Percentiles rank a stretch among this genome's conserved stretches.
Evolutionary conservation across 2,888 invertebrate species (phyloP).

Genomic region (Tinea pellionella): DNA sequence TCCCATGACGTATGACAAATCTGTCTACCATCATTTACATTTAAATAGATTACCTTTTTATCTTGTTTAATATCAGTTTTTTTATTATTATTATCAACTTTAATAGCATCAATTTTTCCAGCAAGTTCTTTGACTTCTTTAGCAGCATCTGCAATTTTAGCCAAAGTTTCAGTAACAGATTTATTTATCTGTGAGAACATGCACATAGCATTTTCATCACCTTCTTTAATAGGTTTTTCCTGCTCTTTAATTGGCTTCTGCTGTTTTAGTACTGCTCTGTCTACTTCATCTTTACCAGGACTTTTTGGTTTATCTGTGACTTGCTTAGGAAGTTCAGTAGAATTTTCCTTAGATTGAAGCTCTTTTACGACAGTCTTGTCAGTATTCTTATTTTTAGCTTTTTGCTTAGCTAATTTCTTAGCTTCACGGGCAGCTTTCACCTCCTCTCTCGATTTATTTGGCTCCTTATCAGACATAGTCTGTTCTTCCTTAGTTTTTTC

Average conservation of each 20-base stretch:
- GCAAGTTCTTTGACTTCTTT: slow-evolving; percentile 51
- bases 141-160: slow-evolving; percentile 48
- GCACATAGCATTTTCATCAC: slow-evolving; percentile 14
- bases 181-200: slow-evolving; percentile 35
- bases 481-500: background rate
- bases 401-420: slow-evolving; percentile 50
- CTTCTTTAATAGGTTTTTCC: slow-evolving; percentile 22
- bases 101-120: slow-evolving; percentile 46
- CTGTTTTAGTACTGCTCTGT: slow-evolving; percentile 28
- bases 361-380: slow-evolving; percentile 4
- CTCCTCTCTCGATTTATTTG: slow-evolving; percentile 37
- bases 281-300: slow-evolving; percentile 44
- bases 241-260: slow-evolving; percentile 26
- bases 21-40: background rate
- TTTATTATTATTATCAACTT: slow-evolving; percentile 24
- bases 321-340: slow-evolving; percentile 13
- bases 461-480: slow-evolving; percentile 38
- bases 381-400: slow-evolving; percentile 16
- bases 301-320: slow-evolving; percentile 10
- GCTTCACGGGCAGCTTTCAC: slow-evolving; percentile 50
- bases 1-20: too few species aligned
- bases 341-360: slow-evolving; percentile 14
- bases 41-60: too few species aligned
- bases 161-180: slow-evolving; percentile 48
- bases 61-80: background rate